These are phyloP conservation scores for Aphidius gifuensis DNA, from an alignment of 1,140 invertebrate genomes.

Conservation along the genomic window DNA sequence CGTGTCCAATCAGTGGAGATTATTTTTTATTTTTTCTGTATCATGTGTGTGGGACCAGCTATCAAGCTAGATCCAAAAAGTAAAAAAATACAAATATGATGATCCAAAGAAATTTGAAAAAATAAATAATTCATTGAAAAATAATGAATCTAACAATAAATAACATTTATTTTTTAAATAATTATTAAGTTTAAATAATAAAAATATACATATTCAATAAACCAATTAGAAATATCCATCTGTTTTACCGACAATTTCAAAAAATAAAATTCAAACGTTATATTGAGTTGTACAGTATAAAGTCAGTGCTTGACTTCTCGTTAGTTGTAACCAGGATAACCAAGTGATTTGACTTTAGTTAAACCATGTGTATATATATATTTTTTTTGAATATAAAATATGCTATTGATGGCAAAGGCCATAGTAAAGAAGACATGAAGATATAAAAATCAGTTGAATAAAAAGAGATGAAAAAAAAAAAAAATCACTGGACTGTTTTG, in stretches of 20 bases:
- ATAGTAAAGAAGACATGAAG: no score
- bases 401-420: no score
- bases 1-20: conserved; percentile 41
- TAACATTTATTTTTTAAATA: no score
- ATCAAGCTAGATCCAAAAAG: neutral
- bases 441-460: no score
- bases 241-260: conserved; percentile 55
- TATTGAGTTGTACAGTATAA: conserved; percentile 55
- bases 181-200: no score
- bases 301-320: conserved; percentile 50
- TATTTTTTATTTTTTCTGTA: conserved; percentile 31
- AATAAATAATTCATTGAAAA: neutral
- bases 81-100: no score
- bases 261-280: conserved; percentile 29
- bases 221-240: conserved; percentile 54
- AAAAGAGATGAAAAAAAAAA: no score
- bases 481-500: no score
- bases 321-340: conserved; percentile 33
- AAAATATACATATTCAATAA: conserved; percentile 12
- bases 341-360: no score
- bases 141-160: neutral
- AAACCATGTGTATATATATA: no score
- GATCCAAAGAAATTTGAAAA: neutral
- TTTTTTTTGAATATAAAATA: no score
- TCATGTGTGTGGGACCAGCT: conserved; percentile 29